Evolutionary conservation across 1,140 invertebrate species (phyloP).

Genomic region (Coboldia fuscipes): DNA sequence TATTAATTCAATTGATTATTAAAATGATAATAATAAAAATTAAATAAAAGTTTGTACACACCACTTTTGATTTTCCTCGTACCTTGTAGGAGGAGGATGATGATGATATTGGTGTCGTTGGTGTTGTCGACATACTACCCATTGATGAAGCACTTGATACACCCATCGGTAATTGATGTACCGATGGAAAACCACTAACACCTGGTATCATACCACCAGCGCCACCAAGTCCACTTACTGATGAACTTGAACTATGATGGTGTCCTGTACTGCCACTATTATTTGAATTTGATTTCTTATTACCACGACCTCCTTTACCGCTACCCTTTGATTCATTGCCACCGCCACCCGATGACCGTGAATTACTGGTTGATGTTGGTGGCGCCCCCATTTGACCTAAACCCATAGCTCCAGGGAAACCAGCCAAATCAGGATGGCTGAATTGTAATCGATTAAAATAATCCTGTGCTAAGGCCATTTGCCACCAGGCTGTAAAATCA

Average conservation of each 20-base stretch:
- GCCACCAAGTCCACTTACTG: too few species aligned
- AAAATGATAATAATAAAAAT: not conserved
- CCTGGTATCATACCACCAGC: too few species aligned
- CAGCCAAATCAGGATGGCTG: conserved; percentile 24
- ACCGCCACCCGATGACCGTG: conserved; percentile 4
- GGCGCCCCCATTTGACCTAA: conserved; percentile 16
- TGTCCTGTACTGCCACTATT: not conserved
- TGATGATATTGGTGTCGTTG: conserved; percentile 7
- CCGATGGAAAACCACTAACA: too few species aligned
- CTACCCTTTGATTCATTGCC: not conserved
- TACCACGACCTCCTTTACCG: not conserved
- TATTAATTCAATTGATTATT: not conserved
- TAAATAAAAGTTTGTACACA: not conserved
- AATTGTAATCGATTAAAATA: conserved; percentile 59
- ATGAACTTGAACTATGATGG: too few species aligned
- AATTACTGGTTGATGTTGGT: conserved; percentile 23
- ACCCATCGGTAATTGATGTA: too few species aligned
- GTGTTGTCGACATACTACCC: conserved; percentile 14
- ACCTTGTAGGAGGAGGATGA: conserved; percentile 15
- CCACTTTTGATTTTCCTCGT: not conserved
- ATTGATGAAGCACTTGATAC: conserved; percentile 28
- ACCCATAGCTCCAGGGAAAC: conserved; percentile 9
- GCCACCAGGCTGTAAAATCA: conserved; percentile 52
- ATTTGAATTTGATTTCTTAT: not conserved
- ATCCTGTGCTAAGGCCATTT: conserved; percentile 70